Base-by-base conservation (phyloP, 2,113 vertebrate genomes). In the Myrmophylax atrothorax region DNA sequence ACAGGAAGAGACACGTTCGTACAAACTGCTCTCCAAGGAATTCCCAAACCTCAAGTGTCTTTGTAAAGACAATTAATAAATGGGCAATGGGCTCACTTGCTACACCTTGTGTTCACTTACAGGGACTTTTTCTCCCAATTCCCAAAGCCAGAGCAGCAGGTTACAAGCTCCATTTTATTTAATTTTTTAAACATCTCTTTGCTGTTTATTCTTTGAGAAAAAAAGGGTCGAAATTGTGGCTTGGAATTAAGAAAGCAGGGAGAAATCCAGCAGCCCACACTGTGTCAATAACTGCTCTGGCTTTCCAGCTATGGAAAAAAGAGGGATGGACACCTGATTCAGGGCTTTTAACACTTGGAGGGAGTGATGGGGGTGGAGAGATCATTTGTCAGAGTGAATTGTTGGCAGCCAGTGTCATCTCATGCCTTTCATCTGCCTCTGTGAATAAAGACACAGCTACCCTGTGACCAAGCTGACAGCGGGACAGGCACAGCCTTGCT, bases 341-440 rank as follows among this genome's bases (percentile, higher is more conserved):
- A 49, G 18, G 81, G 26, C 64, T 78, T 88, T 40, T 10, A 91
- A 38, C n/a, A 14, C 58, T 58, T 31, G 44, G 35, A 60, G 50
- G 77, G 67, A 49, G 47, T 7, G 18, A 8, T 10, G 33, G 10
- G 19, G 23, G 22, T 37, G 77, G 76, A 47, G 81, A 35, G 67
- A 84, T 84, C 56, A 11, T 84, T 89, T 85, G 70, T 73, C 88
- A 74, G 55, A 20, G 91, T 40, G 63, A 72, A 62, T 37, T 84
- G 68, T 50, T 84, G 91, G 87, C 94, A 84, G 74, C 50, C 53
- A 2, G 29, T 66, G 10, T 60, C 87, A 77, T 6, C 83, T 26
- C 62, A 6, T 46, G 78, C 38, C 72, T 79, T 74, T 79, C 90
- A 44, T 44, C 73, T 77, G 74, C 52, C 89, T 40, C 58, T 49